A percentile compares a stretch with the other conserved stretches of the same genome.
Evolutionary conservation across 2,888 invertebrate species (phyloP).

Genomic region (Cataglyphis albicans): DNA sequence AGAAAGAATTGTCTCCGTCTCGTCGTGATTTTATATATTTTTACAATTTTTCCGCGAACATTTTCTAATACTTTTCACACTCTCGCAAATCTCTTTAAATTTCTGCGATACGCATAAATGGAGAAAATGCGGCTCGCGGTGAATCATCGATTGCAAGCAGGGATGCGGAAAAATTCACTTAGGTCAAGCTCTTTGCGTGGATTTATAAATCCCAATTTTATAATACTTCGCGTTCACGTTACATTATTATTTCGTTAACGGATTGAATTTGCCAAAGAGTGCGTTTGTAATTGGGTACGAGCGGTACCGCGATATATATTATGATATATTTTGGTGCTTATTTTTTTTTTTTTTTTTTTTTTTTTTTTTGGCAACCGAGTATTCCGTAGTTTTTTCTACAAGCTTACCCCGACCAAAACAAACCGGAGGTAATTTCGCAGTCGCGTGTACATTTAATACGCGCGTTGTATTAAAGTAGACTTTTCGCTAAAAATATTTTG

Average conservation of each 20-base stretch:
- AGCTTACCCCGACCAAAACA: background rate
- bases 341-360: too few species aligned
- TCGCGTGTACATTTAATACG: slow-evolving; percentile 8
- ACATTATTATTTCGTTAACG: slow-evolving; percentile 28
- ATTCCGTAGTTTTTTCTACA: background rate
- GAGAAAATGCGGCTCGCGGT: background rate
- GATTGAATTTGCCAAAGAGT: slow-evolving; percentile 4
- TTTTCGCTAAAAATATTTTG: slow-evolving; percentile 7
- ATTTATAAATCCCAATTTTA: slow-evolving; percentile 7
- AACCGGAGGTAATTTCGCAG: slow-evolving; percentile 6
- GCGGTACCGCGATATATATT: slow-evolving; percentile 4
- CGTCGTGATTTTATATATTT: background rate
- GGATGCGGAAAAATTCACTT: slow-evolving; percentile 31
- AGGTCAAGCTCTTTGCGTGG: background rate
- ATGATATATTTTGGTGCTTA: background rate
- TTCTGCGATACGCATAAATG: background rate
- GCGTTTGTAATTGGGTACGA: background rate
- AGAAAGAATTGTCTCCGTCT: background rate
- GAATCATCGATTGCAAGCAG: slow-evolving; percentile 7
- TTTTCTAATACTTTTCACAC: background rate
- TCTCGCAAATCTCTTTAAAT: background rate
- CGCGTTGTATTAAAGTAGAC: slow-evolving; percentile 7
- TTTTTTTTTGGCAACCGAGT: background rate
- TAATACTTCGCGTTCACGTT: slow-evolving; percentile 10
- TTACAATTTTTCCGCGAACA: background rate